Percentiles rank a stretch among this genome's conserved stretches.
Evolutionary conservation across 2,797 vertebrate genomes (phyloP).

Genomic region (Chelonia mydas): DNA sequence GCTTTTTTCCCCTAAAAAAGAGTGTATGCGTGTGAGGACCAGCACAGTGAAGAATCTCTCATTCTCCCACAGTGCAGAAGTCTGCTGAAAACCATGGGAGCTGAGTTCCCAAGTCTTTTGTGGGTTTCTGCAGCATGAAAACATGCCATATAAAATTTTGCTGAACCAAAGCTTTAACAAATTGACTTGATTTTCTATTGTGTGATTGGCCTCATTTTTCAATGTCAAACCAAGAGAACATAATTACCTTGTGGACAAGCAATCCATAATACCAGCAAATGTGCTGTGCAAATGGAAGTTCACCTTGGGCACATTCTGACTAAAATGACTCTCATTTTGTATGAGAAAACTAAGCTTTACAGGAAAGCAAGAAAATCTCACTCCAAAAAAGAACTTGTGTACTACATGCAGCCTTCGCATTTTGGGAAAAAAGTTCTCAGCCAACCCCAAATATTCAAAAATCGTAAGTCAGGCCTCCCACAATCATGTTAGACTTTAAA

Average conservation of each 20-base stretch:
- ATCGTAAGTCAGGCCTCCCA: neutral
- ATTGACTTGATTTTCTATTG: constrained; percentile 9
- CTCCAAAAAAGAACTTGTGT: neutral
- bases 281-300: neutral
- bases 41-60: neutral
- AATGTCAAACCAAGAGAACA: constrained; percentile 13
- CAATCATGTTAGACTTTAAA: neutral
- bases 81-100: neutral
- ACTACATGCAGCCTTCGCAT: neutral
- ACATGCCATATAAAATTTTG: constrained; percentile 19
- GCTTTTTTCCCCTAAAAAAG: neutral
- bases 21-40: neutral
- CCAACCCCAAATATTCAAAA: constrained; percentile 2
- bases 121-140: neutral
- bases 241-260: constrained; percentile 15
- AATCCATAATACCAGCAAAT: neutral
- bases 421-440: neutral
- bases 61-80: neutral
- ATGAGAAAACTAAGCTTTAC: neutral
- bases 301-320: neutral
- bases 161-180: neutral
- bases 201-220: constrained; percentile 13
- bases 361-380: neutral
- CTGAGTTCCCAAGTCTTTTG: neutral
- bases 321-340: neutral